Evolutionary conservation across 92 coral and sea anemone genomes (phyloP), one percentile per base, ranked within the genome.

Genomic region (Porites divaricata): DNA sequence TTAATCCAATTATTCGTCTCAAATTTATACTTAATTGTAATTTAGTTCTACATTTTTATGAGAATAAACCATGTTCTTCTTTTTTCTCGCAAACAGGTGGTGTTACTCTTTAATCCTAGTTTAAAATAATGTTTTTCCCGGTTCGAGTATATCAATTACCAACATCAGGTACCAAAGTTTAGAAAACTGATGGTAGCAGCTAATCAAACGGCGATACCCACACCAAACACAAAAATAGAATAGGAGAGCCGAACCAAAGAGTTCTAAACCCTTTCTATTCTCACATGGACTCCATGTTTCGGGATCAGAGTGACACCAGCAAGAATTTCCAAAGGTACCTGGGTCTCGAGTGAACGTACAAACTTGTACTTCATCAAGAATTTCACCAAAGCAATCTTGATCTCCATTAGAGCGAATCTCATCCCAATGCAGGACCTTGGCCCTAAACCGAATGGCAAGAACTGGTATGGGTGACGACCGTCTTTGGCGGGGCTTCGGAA

Each of bases 381-480:
- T 67, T 73, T 85, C 80, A 85, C 92, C 65, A 92, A 57, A 49
- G 90, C 66, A 49, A 78, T 76, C 74, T 81, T 89, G 86, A 92
- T 87, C 54, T 83, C 90, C 90, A 89, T 62, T 11, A 88, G 75
- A 20, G 92, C 92, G 70, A 91, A 81, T 63, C 89, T 79, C 79
- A 81, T 88, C 35, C 91, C 94, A 63, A 91, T 91, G 76, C 94
- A 91, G 80, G 84, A 78, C 22, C 94, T 88, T n/a, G 92, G 95
- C 63, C 95, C 95, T 24, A 85, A 89, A 25, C 95, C 95, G 80
- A 85, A 91, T 8, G 90, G 92, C 11, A 91, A 51, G 64, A 79
- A 88, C 77, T 88, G 95, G 83, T 79, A 91, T 65, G 95, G 82
- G 65, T 88, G 92, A 59, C 95, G 90, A 54, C 90, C 75, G 48